phyloP scores from a whole-genome alignment of 2,797 vertebrate species.

The Platyrinchus mystaceus region DNA sequence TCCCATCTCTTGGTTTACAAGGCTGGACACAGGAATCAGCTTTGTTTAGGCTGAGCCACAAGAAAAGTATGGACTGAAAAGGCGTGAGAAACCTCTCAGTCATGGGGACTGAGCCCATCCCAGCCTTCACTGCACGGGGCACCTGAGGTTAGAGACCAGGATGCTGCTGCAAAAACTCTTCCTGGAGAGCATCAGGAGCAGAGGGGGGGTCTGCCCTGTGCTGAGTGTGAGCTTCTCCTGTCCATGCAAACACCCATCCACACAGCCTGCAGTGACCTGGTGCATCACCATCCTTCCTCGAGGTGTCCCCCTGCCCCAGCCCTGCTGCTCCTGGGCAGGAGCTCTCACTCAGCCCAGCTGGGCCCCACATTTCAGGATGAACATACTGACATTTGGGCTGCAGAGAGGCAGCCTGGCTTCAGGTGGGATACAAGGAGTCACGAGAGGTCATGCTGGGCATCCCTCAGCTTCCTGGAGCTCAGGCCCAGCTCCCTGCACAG shows the following conservation, averaged over 20 bases:
- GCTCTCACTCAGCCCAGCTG: not conserved
- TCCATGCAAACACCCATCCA: accelerated
- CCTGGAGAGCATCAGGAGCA: not conserved
- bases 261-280: accelerated
- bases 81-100: not conserved
- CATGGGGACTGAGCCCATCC: not conserved
- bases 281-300: accelerated
- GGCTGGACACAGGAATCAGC: not conserved
- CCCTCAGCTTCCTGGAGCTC: accelerated
- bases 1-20: not conserved
- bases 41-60: not conserved
- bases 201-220: not conserved
- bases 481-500: accelerated
- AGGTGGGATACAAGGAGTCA: accelerated
- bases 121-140: accelerated
- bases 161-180: not conserved
- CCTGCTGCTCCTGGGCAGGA: not conserved
- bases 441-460: accelerated
- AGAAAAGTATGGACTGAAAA: not conserved
- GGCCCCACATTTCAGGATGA: not conserved
- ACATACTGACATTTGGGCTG: not conserved
- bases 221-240: not conserved
- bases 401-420: not conserved
- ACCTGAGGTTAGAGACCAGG: not conserved
- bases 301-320: not conserved